Conservation (phyloP, 2,797 vertebrate genomes). For the Clarias pachynema region DNA sequence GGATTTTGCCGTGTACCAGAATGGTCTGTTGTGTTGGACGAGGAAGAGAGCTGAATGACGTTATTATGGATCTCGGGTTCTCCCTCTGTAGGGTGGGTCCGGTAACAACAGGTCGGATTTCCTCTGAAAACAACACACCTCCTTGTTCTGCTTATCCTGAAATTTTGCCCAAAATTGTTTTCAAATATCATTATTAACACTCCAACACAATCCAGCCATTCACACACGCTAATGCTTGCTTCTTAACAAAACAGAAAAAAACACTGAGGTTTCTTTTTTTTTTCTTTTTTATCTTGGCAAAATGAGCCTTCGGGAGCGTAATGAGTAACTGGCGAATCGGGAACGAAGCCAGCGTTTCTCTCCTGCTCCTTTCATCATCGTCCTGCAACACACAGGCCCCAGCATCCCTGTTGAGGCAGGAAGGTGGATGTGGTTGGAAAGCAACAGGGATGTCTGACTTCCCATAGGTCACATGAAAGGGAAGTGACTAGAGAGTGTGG, state of each 20-base stretch:
- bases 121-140: conserved; percentile 34
- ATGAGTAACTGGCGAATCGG: conserved; percentile 72
- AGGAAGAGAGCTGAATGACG: conserved; percentile 39
- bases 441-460: conserved; percentile 68
- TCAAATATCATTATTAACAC: conserved; percentile 32
- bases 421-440: conserved; percentile 67
- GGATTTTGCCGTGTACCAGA: conserved; percentile 11
- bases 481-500: conserved; percentile 36
- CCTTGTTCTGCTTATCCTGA: conserved; percentile 26
- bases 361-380: conserved; percentile 63
- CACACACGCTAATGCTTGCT: conserved; percentile 23
- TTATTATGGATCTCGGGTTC: conserved; percentile 29
- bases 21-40: conserved; percentile 1
- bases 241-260: conserved; percentile 58
- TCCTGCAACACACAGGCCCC: conserved; percentile 65
- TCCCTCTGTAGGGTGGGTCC: conserved; percentile 27
- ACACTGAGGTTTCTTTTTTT: conserved; percentile 36
- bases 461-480: conserved; percentile 61
- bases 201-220: conserved; percentile 33
- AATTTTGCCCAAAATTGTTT: conserved; percentile 33
- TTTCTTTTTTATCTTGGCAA: conserved; percentile 65
- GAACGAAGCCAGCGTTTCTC: conserved; percentile 66
- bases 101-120: conserved; percentile 39
- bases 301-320: conserved; percentile 67
- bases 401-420: conserved; percentile 59